Evolutionary conservation across 2,113 vertebrate species (phyloP), one percentile per base, ranked within the genome.

Genomic region (Trogon surrucura): DNA sequence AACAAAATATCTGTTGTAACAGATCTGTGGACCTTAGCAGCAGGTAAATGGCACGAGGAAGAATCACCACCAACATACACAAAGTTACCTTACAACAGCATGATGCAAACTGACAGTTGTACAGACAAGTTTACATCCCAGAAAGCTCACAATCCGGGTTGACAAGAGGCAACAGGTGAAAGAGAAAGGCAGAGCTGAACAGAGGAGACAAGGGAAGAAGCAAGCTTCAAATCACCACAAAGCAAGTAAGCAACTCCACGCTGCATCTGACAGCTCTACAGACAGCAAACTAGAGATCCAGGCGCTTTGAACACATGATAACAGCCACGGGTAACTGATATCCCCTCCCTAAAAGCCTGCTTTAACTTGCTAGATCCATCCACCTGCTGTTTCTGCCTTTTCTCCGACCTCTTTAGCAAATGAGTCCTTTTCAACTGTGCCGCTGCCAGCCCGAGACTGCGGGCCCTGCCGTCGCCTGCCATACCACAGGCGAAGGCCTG

Each of bases 231-330:
- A 29, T 48, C 16, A 56, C 45, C 26, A 10, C 82, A 50, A 44
- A 61, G 32, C 60, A 65, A 61, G 54, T 30, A 78, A 67, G 61
- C 65, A 45, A 4, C 85, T 41, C 60, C 19, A 2, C 1, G 36
- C 60, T 11, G 36, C 80, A 11, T 45, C 38, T 10, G 44, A 44
- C 20, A 50, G 69, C 26, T 32, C 30, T 1, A 1, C 41, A 72
- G 30, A 26, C 18, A 15, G 27, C 38, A 13, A 12, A 30, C 20
- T 41, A 26, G 29, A 45, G 34, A 45, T 3, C 11, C 0, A 1
- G 17, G 26, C 69, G 32, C 72, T 29, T 1, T 2, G 30, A 9
- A 38, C 0, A 14, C 44, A 6, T 3, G 2, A 0, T 6, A 67
- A 32, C 34, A 47, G 47, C 51, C 65, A 13, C 3, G 2, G 61